phyloP scores from a whole-genome alignment of 2,113 vertebrate species.

The Platysteira castanea region DNA sequence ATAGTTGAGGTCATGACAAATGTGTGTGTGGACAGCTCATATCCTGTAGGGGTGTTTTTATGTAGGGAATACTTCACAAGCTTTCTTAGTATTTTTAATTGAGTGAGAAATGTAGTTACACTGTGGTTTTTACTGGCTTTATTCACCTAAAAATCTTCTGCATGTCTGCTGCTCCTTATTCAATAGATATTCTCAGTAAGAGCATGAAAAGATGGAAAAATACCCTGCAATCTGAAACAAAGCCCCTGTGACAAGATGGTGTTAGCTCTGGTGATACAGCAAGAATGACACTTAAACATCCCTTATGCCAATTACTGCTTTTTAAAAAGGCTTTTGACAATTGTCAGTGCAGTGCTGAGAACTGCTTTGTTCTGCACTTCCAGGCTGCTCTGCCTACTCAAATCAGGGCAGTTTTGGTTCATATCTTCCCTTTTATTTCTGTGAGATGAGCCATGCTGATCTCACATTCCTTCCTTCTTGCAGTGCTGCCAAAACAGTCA shows the following conservation, averaged over 20 bases:
- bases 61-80: neutral
- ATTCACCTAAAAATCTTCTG: neutral
- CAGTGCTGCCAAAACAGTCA: neutral
- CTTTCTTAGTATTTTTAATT: neutral
- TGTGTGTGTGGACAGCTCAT: neutral
- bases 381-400: neutral
- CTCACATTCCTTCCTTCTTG: conserved; percentile 24
- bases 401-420: conserved; percentile 2
- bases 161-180: neutral
- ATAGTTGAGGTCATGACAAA: neutral
- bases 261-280: neutral
- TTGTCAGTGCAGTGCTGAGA: neutral
- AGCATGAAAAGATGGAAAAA: neutral
- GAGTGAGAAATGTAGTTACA: neutral
- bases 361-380: neutral
- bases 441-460: conserved; percentile 46
- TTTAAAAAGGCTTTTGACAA: neutral
- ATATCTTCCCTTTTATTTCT: conserved; percentile 24
- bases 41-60: neutral
- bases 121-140: neutral
- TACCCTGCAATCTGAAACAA: neutral
- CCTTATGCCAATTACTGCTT: neutral
- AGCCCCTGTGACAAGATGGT: neutral
- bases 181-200: neutral
- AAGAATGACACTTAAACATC: neutral